Evolutionary conservation across 53 echinoderm and acorn worm species (phyloP).

Genomic region (Hippasteria phrygiana): DNA sequence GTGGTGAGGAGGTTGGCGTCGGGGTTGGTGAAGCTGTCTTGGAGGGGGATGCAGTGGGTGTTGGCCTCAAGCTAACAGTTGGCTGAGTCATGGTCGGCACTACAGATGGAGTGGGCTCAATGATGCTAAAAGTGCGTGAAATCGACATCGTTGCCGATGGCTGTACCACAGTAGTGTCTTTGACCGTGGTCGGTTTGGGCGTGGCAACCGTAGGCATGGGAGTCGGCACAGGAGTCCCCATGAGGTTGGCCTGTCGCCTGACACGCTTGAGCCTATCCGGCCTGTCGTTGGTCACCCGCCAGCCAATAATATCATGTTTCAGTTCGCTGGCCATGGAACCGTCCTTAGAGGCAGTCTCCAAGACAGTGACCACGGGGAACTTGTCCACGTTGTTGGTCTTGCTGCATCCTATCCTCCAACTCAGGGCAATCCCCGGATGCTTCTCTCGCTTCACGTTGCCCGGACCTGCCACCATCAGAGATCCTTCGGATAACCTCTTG

Average conservation of each 20-base stretch:
- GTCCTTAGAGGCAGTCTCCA: slow-evolving; percentile 91
- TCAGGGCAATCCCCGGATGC: slow-evolving; percentile 84
- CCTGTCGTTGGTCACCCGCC: slow-evolving; percentile 90
- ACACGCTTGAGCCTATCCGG: slow-evolving; percentile 72
- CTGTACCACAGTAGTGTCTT: slow-evolving; percentile 63
- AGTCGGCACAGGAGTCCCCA: slow-evolving; percentile 90
- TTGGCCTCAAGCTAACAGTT: slow-evolving; percentile 30
- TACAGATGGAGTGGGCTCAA: slow-evolving; percentile 75
- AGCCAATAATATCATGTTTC: slow-evolving; percentile 90
- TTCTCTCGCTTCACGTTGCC: slow-evolving; percentile 82
- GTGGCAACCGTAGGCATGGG: slow-evolving; percentile 73
- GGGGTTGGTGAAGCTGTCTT: slow-evolving; percentile 50
- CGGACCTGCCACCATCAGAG: slow-evolving; percentile 87
- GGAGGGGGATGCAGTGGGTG: slow-evolving; percentile 68
- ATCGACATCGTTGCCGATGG: slow-evolving; percentile 39
- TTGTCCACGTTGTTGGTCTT: slow-evolving; percentile 74
- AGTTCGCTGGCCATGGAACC: slow-evolving; percentile 93
- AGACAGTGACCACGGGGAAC: slow-evolving; percentile 91
- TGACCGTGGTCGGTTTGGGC: slow-evolving; percentile 74
- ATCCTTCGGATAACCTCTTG: slow-evolving; percentile 69
- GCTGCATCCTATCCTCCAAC: slow-evolving; percentile 97
- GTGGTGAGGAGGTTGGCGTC: slow-evolving; percentile 43
- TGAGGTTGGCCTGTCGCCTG: slow-evolving; percentile 78
- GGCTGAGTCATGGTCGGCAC: slow-evolving; percentile 69
- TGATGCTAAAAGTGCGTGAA: slow-evolving; percentile 23